Conservation (phyloP, 2,113 vertebrate species). For the Oncorhynchus masou region DNA sequence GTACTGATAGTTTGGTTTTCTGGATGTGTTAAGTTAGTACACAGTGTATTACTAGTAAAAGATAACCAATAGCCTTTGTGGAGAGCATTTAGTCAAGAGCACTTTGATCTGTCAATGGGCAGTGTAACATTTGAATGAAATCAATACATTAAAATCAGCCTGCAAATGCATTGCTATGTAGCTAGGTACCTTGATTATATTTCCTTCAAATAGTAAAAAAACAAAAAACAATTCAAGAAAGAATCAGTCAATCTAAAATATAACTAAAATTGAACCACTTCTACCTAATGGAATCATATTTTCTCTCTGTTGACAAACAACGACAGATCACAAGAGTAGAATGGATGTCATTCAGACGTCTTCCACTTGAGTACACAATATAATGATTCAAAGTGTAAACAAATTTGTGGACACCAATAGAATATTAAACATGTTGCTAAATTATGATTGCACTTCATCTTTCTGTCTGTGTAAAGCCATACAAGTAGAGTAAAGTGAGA, state of each 20-base stretch:
- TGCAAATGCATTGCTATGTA: conserved; percentile 3
- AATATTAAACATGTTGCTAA: conserved; percentile 32
- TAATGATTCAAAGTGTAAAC: conserved; percentile 49
- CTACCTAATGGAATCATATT: conserved; percentile 13
- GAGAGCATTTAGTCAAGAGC: not conserved
- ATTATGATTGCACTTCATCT: conserved; percentile 55
- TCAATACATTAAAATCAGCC: conserved; percentile 23
- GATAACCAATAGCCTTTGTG: not conserved
- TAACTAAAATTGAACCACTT: conserved; percentile 2
- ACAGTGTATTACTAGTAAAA: conserved; percentile 2
- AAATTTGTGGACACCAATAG: conserved; percentile 30
- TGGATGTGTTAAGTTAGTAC: not conserved
- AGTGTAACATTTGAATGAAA: conserved; percentile 21
- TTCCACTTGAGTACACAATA: conserved; percentile 24
- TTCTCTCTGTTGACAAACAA: not conserved
- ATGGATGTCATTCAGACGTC: not conserved
- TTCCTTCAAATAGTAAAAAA: not conserved
- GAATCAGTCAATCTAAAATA: conserved; percentile 13
- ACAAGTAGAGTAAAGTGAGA: not conserved
- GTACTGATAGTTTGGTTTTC: not conserved
- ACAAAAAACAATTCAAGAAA: conserved; percentile 3
- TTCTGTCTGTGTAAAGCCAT: not conserved
- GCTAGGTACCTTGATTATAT: conserved; percentile 17
- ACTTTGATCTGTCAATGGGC: conserved; percentile 11
- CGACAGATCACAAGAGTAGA: not conserved